Evolutionary conservation across 2,888 invertebrate species (phyloP).

Genomic region (Clistopyga incitator): DNA sequence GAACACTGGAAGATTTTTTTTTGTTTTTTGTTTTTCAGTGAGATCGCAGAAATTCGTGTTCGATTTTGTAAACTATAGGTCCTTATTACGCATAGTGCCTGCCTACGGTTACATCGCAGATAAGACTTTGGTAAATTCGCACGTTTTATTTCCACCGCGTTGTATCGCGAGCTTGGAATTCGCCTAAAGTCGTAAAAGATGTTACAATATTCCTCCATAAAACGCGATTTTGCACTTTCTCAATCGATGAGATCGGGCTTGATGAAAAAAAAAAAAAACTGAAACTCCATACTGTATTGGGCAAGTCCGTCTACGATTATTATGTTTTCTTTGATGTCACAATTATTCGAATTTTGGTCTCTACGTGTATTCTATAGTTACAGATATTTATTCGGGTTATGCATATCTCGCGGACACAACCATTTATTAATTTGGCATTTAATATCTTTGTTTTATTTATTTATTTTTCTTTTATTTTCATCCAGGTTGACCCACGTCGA

Average conservation of each 20-base stretch:
- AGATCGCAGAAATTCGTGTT: constrained; percentile 42
- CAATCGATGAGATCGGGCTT: constrained; percentile 29
- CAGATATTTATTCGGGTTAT: constrained; percentile 56
- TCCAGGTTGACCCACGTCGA: constrained; percentile 29
- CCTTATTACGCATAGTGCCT: constrained; percentile 63
- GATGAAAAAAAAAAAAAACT: constrained; percentile 1
- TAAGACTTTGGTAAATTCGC: constrained; percentile 54
- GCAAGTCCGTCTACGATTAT: constrained; percentile 26
- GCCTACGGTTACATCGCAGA: constrained; percentile 62
- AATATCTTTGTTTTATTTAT: constrained; percentile 35
- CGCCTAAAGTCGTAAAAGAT: constrained; percentile 41
- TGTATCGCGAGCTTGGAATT: constrained; percentile 17
- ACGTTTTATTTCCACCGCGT: constrained; percentile 30
- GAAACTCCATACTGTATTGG: background rate
- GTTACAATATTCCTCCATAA: constrained; percentile 20
- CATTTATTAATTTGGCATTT: constrained; percentile 65
- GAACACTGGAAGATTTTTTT: constrained; percentile 1
- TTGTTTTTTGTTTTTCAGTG: background rate
- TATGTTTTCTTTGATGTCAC: constrained; percentile 19
- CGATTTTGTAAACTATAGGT: constrained; percentile 60
- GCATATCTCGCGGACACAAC: constrained; percentile 60
- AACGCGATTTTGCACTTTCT: constrained; percentile 38
- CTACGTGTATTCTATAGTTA: constrained; percentile 46
- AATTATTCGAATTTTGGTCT: constrained; percentile 29
- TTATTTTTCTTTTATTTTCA: constrained; percentile 42